These are phyloP conservation scores for Mionectes olivaceus DNA, from an alignment of 2,797 vertebrate genomes.

Conservation along the genomic window DNA sequence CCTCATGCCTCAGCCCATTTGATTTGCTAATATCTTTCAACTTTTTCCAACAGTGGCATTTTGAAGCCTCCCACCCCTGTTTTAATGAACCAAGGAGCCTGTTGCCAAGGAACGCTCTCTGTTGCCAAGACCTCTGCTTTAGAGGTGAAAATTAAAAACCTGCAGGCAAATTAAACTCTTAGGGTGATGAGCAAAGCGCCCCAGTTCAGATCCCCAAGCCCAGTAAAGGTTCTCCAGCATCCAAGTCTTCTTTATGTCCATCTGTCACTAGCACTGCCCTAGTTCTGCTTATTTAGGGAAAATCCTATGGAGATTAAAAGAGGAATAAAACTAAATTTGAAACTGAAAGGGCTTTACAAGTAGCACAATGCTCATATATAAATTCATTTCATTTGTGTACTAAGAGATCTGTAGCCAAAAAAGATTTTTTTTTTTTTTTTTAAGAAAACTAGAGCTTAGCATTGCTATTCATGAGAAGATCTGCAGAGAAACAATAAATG, in stretches of 20 bases:
- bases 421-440: background rate
- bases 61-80: constrained; percentile 71
- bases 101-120: constrained; percentile 72
- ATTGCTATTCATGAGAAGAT: background rate
- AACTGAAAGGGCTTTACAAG: constrained; percentile 23
- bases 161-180: constrained; percentile 38
- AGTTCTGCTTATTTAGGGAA: constrained; percentile 52
- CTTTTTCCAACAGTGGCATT: constrained; percentile 42
- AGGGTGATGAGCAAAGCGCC: background rate
- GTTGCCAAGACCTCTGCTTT: constrained; percentile 70
- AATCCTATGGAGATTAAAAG: constrained; percentile 52
- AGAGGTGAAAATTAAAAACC: constrained; percentile 55
- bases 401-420: constrained; percentile 1
- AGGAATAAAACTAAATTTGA: constrained; percentile 43
- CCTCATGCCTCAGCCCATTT: constrained; percentile 43
- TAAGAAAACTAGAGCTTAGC: background rate
- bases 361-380: background rate
- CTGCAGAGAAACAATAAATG: background rate
- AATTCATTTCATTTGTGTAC: constrained; percentile 7
- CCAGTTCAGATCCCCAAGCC: background rate
- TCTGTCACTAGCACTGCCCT: constrained; percentile 43
- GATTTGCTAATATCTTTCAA: constrained; percentile 59
- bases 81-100: constrained; percentile 63
- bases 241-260: background rate
- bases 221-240: background rate